Percentiles rank a stretch among this genome's conserved stretches.
Evolutionary conservation across 2,888 invertebrate species (phyloP).

Genomic region (Tenthredo distinguenda): DNA sequence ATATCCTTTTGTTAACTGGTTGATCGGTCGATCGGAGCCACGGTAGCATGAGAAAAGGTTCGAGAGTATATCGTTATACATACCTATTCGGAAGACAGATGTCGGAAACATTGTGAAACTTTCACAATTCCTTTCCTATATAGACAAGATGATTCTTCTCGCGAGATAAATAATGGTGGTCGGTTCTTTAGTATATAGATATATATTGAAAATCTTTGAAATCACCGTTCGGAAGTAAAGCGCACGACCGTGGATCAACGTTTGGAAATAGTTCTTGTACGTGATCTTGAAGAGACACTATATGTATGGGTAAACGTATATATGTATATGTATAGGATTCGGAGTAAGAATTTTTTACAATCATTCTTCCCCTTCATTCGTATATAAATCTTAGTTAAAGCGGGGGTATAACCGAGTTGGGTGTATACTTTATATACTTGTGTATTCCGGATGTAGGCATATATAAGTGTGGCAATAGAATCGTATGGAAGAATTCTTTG

Average conservation of each 20-base stretch:
- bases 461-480: not conserved
- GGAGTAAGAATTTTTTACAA: constrained; percentile 9
- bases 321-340: not conserved
- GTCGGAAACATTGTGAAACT: not conserved
- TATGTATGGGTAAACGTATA: not conserved
- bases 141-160: not conserved
- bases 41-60: not conserved
- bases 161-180: not conserved
- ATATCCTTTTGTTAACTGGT: not conserved
- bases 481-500: not conserved
- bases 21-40: constrained; percentile 1
- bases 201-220: not conserved
- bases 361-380: constrained; percentile 1
- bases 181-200: not conserved
- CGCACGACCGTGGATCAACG: not conserved
- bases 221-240: not conserved
- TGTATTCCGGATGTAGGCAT: constrained; percentile 29
- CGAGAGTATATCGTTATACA: not conserved
- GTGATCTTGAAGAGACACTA: not conserved
- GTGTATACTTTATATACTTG: not conserved
- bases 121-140: not conserved
- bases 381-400: constrained; percentile 22
- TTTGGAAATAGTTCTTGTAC: not conserved
- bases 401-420: not conserved
- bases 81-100: not conserved